Conservation (phyloP, 2,797 vertebrate species). For the Hoplostethus atlanticus region DNA sequence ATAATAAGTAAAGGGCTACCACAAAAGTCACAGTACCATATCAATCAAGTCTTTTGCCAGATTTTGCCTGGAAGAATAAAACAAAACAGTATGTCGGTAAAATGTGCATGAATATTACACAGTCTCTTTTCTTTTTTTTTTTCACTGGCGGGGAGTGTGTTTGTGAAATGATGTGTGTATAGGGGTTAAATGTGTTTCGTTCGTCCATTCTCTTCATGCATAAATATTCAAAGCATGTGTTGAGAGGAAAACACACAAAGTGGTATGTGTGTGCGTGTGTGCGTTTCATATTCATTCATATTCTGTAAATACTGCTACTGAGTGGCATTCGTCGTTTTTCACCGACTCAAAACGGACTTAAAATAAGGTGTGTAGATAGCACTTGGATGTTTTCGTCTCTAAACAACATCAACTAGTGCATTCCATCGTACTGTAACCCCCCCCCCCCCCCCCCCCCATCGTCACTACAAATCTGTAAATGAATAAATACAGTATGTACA, state of each 20-base stretch:
- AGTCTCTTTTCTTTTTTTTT: constrained; percentile 4
- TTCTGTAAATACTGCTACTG: neutral
- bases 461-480: constrained; percentile 13
- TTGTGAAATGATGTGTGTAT: constrained; percentile 7
- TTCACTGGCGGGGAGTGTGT: neutral
- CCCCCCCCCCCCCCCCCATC: constrained; percentile 5
- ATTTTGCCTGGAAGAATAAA: constrained; percentile 24
- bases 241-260: neutral
- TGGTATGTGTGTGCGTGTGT: constrained; percentile 1
- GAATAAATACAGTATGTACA: constrained; percentile 70
- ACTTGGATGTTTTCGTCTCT: constrained; percentile 8
- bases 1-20: constrained; percentile 26
- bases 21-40: constrained; percentile 38
- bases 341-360: neutral
- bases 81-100: constrained; percentile 7
- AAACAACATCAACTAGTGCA: constrained; percentile 49
- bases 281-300: too few relatives aligned
- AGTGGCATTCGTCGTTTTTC: neutral
- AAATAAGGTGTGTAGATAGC: neutral
- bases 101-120: neutral
- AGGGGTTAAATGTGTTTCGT: neutral
- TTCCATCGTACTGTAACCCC: constrained; percentile 41
- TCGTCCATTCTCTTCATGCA: neutral
- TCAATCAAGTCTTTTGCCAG: neutral
- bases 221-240: neutral